Evolutionary conservation across 2,113 vertebrate species (phyloP), one percentile per base, ranked within the genome.

Genomic region (Gobius niger): DNA sequence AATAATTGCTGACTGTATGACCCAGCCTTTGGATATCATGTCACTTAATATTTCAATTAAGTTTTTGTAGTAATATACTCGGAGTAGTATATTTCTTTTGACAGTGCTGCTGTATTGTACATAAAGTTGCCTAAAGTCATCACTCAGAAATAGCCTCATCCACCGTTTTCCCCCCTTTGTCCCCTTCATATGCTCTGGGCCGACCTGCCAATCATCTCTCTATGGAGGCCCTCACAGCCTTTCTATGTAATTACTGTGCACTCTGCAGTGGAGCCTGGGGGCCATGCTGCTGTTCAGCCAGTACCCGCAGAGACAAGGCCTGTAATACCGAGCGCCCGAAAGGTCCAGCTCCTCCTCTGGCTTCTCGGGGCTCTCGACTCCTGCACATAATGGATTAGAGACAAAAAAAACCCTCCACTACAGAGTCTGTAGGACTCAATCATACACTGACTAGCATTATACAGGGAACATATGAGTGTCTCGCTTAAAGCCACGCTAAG

Each of bases 271-370:
- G 68, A 24, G 73, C 76, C 72, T n/a, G 72, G 63, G 47, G 50
- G 66, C 72, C 57, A 47, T 41, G 69, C 52, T 64, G 64, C 62
- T 67, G 47, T 73, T 72, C 50, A 89, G 87, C 87, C 69, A 65
- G 46, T 77, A 80, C 71, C 80, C 63, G 59, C 67, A 78, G 77
- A 85, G 79, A 73, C 47, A 76, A 75, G 65, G 49, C 34, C 7
- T 47, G 10, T 72, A 63, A 72, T 65, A 65, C 70, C 42, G 68
- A 66, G 24, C 47, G 44, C 40, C 68, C 67, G 16, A 42, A 2
- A 44, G 69, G 47, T 62, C 65, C 18, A 44, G 47, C 57, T 6
- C 1, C 62, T n/a, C 40, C 50, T 82, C 70, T 44, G 56, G 49
- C 41, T 49, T 52, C 66, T 59, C n/a, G 67, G 24, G 47, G 44